phyloP scores from a whole-genome alignment of 2,888 invertebrate species.

The Eupithecia pulchellata region DNA sequence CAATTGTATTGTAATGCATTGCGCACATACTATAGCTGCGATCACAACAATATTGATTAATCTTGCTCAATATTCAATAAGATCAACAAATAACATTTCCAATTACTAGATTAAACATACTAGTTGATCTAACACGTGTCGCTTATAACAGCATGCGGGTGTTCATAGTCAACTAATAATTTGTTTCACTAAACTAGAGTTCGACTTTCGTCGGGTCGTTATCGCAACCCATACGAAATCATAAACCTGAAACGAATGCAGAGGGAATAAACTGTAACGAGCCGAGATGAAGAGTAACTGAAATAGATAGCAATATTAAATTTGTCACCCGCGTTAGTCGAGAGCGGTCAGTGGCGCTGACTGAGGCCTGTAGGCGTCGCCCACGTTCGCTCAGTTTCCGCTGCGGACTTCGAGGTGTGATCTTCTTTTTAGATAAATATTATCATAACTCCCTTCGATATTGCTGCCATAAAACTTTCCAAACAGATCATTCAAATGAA shows the following conservation, averaged over 20 bases:
- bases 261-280: conserved; percentile 54
- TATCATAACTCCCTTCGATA: conserved; percentile 35
- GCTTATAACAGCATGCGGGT: background rate
- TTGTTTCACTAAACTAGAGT: conserved; percentile 46
- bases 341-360: conserved; percentile 69
- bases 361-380: conserved; percentile 74
- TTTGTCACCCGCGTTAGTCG: conserved; percentile 63
- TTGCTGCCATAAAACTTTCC: conserved; percentile 40
- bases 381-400: conserved; percentile 77
- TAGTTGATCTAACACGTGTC: conserved; percentile 5
- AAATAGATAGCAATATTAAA: conserved; percentile 72
- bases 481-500: conserved; percentile 40
- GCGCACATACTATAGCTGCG: conserved; percentile 39
- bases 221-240: conserved; percentile 32
- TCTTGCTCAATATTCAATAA: conserved; percentile 48
- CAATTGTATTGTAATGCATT: conserved; percentile 60
- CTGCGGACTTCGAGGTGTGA: conserved; percentile 62
- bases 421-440: conserved; percentile 37
- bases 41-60: conserved; percentile 45
- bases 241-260: conserved; percentile 66
- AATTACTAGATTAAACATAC: no score
- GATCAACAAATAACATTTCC: conserved; percentile 44
- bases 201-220: conserved; percentile 51
- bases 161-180: conserved; percentile 18
- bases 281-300: conserved; percentile 54